Base-by-base conservation (phyloP, 2,797 vertebrate genomes). In the Chanos chanos region DNA sequence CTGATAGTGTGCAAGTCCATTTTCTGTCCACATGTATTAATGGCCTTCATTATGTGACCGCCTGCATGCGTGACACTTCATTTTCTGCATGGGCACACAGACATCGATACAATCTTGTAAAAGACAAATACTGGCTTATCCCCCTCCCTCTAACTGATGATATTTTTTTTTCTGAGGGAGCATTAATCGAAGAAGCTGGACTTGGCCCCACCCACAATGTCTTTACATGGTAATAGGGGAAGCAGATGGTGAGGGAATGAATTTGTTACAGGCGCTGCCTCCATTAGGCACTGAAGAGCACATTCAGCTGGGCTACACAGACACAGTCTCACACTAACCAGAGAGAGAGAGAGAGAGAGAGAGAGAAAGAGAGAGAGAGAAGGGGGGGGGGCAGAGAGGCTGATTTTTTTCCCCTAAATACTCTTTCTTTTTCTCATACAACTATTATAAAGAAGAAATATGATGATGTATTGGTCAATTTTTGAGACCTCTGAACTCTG, bases 51-150 rank as follows among this genome's bases (percentile, higher is more conserved):
- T 86, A 82, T 44, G 79, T 70, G 30, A 77, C 73, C 67, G 72
- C 73, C 74, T 78, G 77, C 56, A 4, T 80, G 75, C 83, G 86
- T 81, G 87, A 85, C 86, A 89, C 77, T 89, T 87, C 82, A 89
- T 91, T 91, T 90, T 87, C 86, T 85, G 84, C 88, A 86, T 89
- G 85, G 85, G 84, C 81, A 86, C 86, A 81, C 85, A 82, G 83
- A 87, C 86, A 83, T 85, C 83, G 81, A 87, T 87, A 86, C 71
- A 30, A 84, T 89, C 84, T 84, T 86, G 85, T 87, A 83, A 83
- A n/a, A 89, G 87, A 89, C 85, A 86, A 89, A 87, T 87, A 83
- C 76, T 74, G 85, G 82, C n/a, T n/a, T n/a, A 87, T 84, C 87
- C 80, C 72, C 55, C 34, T 61, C 67, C 80, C 79, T 81, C 83